Conservation (phyloP, 2,113 vertebrate species). For the Atrichornis clamosus region DNA sequence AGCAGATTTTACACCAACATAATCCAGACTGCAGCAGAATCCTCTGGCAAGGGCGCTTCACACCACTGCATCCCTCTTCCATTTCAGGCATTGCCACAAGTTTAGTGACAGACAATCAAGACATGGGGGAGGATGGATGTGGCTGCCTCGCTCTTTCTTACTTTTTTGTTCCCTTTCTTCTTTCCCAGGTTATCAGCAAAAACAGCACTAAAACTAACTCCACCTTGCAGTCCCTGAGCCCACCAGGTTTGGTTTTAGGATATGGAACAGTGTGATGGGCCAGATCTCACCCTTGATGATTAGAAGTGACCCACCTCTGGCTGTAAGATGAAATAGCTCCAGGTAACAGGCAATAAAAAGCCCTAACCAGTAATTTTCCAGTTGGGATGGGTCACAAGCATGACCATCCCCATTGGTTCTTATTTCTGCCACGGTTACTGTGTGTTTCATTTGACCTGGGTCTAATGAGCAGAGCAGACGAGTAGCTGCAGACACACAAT, state of each 20-base stretch:
- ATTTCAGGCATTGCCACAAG: too few relatives aligned
- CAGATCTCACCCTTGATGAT: not conserved
- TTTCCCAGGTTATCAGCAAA: not conserved
- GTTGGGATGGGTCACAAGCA: not conserved
- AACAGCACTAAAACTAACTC: not conserved
- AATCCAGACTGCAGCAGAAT: not conserved
- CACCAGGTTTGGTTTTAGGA: not conserved
- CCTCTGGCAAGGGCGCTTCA: not conserved
- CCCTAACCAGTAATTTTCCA: not conserved
- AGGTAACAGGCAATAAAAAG: not conserved
- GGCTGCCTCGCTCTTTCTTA: not conserved
- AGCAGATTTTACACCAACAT: not conserved
- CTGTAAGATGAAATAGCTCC: not conserved
- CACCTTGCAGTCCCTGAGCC: not conserved
- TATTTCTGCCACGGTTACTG: not conserved
- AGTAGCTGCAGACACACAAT: conserved; percentile 50
- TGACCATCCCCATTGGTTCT: not conserved
- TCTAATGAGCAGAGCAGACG: conserved; percentile 18
- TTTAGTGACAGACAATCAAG: not conserved
- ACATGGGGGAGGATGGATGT: not conserved
- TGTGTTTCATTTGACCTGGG: conserved; percentile 37
- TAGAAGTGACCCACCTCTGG: not conserved
- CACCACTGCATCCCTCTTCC: not conserved
- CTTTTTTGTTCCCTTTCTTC: not conserved
- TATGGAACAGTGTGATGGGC: not conserved